Evolutionary conservation across 1,140 invertebrate genomes (phyloP).

Genomic region (Apis cerana): DNA sequence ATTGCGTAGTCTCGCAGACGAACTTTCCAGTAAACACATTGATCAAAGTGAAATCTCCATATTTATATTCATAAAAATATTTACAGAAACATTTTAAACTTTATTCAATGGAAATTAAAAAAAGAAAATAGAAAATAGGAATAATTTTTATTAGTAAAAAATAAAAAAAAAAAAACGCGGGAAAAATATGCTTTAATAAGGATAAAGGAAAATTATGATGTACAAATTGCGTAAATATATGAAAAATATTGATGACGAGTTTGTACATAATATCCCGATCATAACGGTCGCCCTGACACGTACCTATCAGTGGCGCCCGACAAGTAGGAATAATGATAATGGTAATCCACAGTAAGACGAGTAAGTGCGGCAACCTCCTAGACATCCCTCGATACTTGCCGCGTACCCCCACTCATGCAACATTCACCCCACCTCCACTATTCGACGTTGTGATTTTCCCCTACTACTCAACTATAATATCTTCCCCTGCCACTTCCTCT

Average conservation of each 20-base stretch:
- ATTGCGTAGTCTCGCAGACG: background rate
- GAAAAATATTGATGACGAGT: conserved; percentile 5
- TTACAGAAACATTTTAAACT: background rate
- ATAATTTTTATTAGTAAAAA: background rate
- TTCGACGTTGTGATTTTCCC: conserved; percentile 56
- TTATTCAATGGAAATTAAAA: background rate
- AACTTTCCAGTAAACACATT: conserved; percentile 12
- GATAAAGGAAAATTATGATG: background rate
- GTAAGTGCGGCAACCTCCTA: conserved; percentile 75
- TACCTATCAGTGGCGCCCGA: conserved; percentile 66
- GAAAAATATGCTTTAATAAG: background rate
- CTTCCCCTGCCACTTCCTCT: conserved; percentile 21
- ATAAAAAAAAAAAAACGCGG: background rate
- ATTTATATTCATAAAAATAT: background rate
- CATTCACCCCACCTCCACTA: background rate
- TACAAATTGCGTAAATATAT: background rate
- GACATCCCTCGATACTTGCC: conserved; percentile 25
- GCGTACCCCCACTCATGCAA: conserved; percentile 24
- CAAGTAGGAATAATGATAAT: conserved; percentile 75
- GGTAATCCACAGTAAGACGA: conserved; percentile 72
- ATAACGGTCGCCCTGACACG: conserved; percentile 61
- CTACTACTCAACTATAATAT: conserved; percentile 35
- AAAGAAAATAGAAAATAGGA: background rate
- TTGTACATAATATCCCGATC: conserved; percentile 52
- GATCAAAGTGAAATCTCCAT: conserved; percentile 8